Base-by-base conservation (phyloP, 2,888 invertebrate genomes). In the Oxystoma pomonae region DNA sequence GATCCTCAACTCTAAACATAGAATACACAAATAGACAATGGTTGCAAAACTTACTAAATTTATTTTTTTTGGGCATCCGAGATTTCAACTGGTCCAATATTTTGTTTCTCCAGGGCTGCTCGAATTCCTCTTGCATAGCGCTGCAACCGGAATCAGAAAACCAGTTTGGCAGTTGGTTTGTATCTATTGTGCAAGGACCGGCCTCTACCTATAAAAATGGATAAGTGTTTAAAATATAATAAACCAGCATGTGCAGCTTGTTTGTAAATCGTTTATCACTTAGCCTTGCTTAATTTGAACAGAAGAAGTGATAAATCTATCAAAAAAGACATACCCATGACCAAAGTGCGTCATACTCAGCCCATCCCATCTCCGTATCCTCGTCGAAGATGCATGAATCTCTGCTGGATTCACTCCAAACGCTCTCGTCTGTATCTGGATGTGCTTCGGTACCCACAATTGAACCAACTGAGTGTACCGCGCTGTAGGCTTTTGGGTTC, bases 401-500 rank as follows among this genome's bases (percentile, higher is more conserved):
- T 59, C 86, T 83, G 52, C 83, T 83, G 9, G 83, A 82, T 70
- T 87, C 92, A 2, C 89, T 86, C 82, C 91, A 92, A 9, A 91
- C 88, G 74, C 90, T 87, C 59, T 91, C 90, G 76, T 92, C 92
- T 68, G 90, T 90, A 76, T 92, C 92, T 1, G 92, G 91, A 77
- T 92, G 91, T n/a, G 90, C 92, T 80, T 93, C 92, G 73, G 90
- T 90, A 1, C 91, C 92, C 1, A 88, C 88, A 58, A 92, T 89
- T 20, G 92, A 92, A 9, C 93, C 93, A 7, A 92, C 92, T 75
- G 92, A 92, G 68, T 91, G 85, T n/a, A 92, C 91, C 17, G 93
- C 93, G 74, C 92, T 92, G 92, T 93, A 92, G 21, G 92, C 92
- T 73, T 91, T 85, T 18, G 91, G 91, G 80, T 91, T 91, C 72